phyloP scores from a whole-genome alignment of 35 echinoderm and acorn worm genomes.

The Anneissia japonica region DNA sequence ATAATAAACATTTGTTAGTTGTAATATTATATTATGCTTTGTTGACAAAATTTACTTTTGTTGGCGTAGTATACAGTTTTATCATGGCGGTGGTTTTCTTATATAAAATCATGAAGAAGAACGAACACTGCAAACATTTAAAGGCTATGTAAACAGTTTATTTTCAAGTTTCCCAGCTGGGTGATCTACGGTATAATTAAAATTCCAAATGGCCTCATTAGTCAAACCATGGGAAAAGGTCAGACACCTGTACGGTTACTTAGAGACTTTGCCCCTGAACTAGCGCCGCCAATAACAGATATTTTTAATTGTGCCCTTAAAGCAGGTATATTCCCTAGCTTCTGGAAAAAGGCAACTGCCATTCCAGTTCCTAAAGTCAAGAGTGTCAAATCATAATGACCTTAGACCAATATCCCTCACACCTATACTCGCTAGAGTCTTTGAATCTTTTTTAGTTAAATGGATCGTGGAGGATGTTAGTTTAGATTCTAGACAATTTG shows the following conservation, averaged over 20 bases:
- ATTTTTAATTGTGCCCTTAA: constrained; percentile 5
- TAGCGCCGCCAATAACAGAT: constrained; percentile 3
- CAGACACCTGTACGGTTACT: not conserved
- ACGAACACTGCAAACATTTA: too few species aligned
- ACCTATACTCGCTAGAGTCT: constrained; percentile 1
- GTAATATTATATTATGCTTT: too few species aligned
- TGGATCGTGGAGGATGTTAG: constrained; percentile 4
- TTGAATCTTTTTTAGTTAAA: constrained; percentile 21
- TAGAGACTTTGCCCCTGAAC: constrained; percentile 13
- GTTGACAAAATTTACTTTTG: too few species aligned
- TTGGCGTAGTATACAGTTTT: too few species aligned
- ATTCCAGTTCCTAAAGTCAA: constrained; percentile 18
- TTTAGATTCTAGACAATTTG: constrained; percentile 12
- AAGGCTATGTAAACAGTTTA: too few species aligned
- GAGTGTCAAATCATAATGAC: not conserved
- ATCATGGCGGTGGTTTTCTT: too few species aligned
- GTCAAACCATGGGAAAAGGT: too few species aligned
- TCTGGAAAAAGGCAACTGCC: constrained; percentile 11
- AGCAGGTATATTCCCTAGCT: constrained; percentile 4
- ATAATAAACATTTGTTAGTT: too few species aligned
- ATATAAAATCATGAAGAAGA: too few species aligned
- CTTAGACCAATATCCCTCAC: constrained; percentile 7
- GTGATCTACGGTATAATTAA: too few species aligned
- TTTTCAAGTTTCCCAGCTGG: too few species aligned
- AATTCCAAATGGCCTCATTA: too few species aligned